phyloP scores from a whole-genome alignment of 2,888 invertebrate genomes.

The Cheilosia grossa region DNA sequence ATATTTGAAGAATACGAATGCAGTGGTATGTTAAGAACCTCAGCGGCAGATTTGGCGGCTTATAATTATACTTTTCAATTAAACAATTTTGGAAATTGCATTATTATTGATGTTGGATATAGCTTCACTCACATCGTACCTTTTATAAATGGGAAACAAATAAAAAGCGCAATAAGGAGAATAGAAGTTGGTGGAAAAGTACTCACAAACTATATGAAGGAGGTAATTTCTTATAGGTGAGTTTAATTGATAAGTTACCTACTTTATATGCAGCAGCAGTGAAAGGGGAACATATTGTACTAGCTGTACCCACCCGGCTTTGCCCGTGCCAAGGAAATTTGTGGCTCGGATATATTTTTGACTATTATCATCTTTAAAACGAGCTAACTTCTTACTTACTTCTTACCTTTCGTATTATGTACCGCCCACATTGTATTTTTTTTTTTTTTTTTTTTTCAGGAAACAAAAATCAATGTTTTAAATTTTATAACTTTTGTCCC shows the following conservation, averaged over 20 bases:
- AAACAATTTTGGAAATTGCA: constrained; percentile 87
- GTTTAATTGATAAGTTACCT: background rate
- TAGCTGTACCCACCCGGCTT: no score
- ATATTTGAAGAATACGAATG: constrained; percentile 99
- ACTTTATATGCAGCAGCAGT: no score
- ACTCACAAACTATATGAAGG: constrained; percentile 98
- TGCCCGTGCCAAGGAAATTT: no score
- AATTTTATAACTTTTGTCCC: no score
- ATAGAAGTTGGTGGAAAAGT: constrained; percentile 98
- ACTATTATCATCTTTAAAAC: no score
- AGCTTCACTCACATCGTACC: constrained; percentile 98
- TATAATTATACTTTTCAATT: constrained; percentile 85
- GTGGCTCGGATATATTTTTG: no score
- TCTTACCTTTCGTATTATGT: no score
- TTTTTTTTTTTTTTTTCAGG: no score
- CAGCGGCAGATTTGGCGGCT: constrained; percentile 91
- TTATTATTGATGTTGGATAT: constrained; percentile 97
- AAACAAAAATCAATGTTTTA: no score
- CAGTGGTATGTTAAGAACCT: constrained; percentile 90
- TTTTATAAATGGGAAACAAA: constrained; percentile 91
- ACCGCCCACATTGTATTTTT: no score
- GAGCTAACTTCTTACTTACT: no score
- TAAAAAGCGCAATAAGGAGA: constrained; percentile 89
- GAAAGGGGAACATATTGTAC: no score
- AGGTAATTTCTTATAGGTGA: constrained; percentile 94